Base-by-base conservation (phyloP, 2,797 vertebrate species). In the Melanotaenia maccullochi region DNA sequence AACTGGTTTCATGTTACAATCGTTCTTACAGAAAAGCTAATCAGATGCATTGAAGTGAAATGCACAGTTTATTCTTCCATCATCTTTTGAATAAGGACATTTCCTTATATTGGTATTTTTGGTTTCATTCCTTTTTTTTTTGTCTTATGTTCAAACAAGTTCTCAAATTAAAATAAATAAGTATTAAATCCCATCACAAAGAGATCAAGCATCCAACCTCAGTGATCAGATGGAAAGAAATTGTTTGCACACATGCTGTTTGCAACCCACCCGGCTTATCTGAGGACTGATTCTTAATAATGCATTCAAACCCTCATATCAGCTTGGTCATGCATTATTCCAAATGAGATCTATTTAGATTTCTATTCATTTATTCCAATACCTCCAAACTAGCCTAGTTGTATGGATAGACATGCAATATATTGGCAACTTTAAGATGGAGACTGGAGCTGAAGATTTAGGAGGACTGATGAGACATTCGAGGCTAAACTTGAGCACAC, bases 51-150 rank as follows among this genome's bases (percentile, higher is more conserved):
- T 40, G 12, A 40, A 40, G 38, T 40, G 38, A 40, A 40, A 40
- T 40, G 38, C 9, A 11, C 8, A 9, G 35, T 36, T 11, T 14
- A 40, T 40, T 40, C 36, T 42, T 18, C 40, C 14, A 12, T 14
- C 40, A 16, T 18, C 13, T 18, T 42, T 42, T 42, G 13, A 36
- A 36, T 11, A 36, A 3, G 35, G 14, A 18, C 14, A 18, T 42
- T 16, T 12, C 5, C 20, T 44, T 44, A n/a, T 6, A n/a, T 7
- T 18, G 20, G 44, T n/a, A 47, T 3, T 9, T 47, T 47, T 47
- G 7, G 20, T 47, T 47, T 47, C 18, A 18, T 76, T 75, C 62
- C 62, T 71, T 57, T 63, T 14, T 25, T 47, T 3, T 44, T 54
- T 38, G 24, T 69, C 40, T 40, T 14, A 47, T 47, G 6, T 47